Evolutionary conservation across 2,888 invertebrate species (phyloP), one percentile per base, ranked within the genome.

Genomic region (Ophion slaviceki): DNA sequence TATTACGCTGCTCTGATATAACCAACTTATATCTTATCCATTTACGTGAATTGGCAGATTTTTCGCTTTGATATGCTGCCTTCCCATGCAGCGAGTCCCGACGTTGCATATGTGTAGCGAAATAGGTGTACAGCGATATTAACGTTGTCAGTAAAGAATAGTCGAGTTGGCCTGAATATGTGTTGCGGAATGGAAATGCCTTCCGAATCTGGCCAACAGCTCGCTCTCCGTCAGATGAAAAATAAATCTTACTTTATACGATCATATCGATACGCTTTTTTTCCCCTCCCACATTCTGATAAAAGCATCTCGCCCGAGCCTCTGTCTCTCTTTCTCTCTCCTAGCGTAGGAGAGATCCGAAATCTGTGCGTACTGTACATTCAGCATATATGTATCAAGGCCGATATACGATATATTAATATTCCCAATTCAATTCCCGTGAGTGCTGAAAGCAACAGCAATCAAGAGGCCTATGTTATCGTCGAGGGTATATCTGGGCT

Each of bases 391-490:
- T 53, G 11, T 53, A 53, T 53, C 8, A 53, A 17, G 2, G 2
- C 4, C 5, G 53, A 53, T 53, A 53, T 14, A 28, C 80, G 72
- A 86, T 86, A 77, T 76, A 82, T 86, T 59, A 79, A 82, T 66
- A 80, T 80, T 68, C 68, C 62, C 64, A 64, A 64, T 82, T 82
- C 80, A 82, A 86, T 86, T 83, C 45, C 77, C 72, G 61, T 62
- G 80, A 86, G 82, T 82, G 82, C 82, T 14, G 82, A 68, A 68
- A 74, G 17, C 47, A 14, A 62, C 68, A 24, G 72, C 74, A 74
- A 80, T 66, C 66, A 57, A 59, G 45, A 14, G n/a, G 67, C 80
- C 40, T 10, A 67, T 57, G 66, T 74, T 28, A 66, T 57, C 28
- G 61, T 45, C 61, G 36, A 17, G 10, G n/a, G 17, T 47, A 59